Evolutionary conservation across 2,888 invertebrate genomes (phyloP).

Genomic region (Plebejus argus): DNA sequence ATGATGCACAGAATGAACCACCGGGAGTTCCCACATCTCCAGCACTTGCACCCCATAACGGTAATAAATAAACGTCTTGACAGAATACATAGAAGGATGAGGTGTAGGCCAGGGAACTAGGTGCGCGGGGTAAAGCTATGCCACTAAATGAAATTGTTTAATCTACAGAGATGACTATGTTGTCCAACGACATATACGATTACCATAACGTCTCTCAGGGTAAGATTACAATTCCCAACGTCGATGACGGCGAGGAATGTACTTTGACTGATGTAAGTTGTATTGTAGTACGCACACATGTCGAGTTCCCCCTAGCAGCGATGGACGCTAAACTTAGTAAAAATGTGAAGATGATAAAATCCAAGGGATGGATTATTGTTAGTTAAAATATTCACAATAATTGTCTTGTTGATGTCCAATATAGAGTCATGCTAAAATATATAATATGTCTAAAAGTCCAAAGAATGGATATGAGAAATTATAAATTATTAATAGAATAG

Average conservation of each 20-base stretch:
- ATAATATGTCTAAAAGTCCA: neutral
- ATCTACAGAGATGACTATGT: constrained; percentile 87
- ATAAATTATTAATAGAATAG: constrained; percentile 6
- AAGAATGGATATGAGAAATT: constrained; percentile 19
- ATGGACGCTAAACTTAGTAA: constrained; percentile 35
- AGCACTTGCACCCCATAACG: constrained; percentile 67
- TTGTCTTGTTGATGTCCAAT: neutral
- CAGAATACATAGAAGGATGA: constrained; percentile 40
- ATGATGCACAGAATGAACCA: constrained; percentile 65
- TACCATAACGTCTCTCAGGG: constrained; percentile 98
- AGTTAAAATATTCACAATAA: neutral
- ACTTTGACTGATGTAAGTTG: constrained; percentile 92
- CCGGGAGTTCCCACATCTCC: constrained; percentile 54
- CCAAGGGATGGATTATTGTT: constrained; percentile 12
- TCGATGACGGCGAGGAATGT: constrained; percentile 98
- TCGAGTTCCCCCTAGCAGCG: constrained; percentile 41
- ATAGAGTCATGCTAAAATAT: neutral
- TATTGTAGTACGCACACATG: constrained; percentile 38
- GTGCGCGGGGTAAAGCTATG: constrained; percentile 34
- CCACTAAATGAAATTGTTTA: constrained; percentile 55
- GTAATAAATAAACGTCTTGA: constrained; percentile 57
- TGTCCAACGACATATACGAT: constrained; percentile 94
- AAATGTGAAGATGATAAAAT: constrained; percentile 32
- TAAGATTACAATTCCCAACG: constrained; percentile 95
- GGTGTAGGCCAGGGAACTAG: constrained; percentile 42